Conservation (phyloP, 2,113 vertebrate species). For the Elachura formosa region DNA sequence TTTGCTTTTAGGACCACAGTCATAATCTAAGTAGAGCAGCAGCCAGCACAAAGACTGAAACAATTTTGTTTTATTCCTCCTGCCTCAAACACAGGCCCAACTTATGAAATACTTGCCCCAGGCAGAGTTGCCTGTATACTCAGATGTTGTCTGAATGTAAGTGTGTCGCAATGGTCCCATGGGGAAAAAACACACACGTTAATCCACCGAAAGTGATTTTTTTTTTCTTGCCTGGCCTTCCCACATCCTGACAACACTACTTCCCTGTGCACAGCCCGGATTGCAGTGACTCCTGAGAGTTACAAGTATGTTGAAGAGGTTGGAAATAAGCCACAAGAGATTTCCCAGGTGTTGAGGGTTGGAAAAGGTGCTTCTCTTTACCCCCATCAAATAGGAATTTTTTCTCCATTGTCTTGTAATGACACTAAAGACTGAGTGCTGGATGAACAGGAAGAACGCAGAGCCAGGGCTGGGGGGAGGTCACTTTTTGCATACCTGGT, state of each 20-base stretch:
- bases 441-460: too few relatives aligned
- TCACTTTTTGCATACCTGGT: too few relatives aligned
- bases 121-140: background rate
- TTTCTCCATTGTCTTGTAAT: too few relatives aligned
- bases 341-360: too few relatives aligned
- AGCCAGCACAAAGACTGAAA: background rate
- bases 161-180: background rate
- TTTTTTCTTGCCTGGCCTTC: background rate
- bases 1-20: background rate
- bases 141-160: background rate
- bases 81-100: background rate
- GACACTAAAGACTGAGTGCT: too few relatives aligned
- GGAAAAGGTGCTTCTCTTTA: too few relatives aligned
- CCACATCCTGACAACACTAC: background rate
- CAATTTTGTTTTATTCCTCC: background rate
- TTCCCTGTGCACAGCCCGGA: background rate
- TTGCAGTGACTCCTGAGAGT: background rate
- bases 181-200: background rate
- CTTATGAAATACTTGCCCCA: background rate
- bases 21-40: background rate
- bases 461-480: too few relatives aligned
- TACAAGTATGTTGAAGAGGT: background rate
- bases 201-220: background rate
- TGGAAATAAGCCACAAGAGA: background rate
- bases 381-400: too few relatives aligned